Evolutionary conservation across 2,888 invertebrate genomes (phyloP).

Genomic region (Eumerus sabulonum): DNA sequence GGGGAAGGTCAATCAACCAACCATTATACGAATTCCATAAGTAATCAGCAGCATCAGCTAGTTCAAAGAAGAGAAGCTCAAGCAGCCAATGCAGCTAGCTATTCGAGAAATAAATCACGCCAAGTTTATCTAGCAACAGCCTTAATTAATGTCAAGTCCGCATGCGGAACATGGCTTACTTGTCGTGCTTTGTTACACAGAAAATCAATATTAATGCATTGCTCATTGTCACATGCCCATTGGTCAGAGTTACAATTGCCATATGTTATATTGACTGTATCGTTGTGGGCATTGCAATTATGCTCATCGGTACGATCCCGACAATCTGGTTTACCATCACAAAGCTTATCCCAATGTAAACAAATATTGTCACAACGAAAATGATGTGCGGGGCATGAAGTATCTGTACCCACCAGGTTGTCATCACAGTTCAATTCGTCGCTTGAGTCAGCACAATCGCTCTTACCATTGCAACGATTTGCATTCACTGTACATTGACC

Average conservation of each 20-base stretch:
- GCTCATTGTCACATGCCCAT: conserved; percentile 84
- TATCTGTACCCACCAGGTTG: conserved; percentile 58
- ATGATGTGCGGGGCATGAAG: conserved; percentile 69
- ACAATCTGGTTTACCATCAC: conserved; percentile 83
- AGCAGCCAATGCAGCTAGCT: no score
- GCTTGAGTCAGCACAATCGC: conserved; percentile 82
- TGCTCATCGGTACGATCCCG: conserved; percentile 81
- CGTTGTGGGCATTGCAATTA: conserved; percentile 72
- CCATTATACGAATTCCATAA: no score
- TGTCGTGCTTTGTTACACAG: no score
- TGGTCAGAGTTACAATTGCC: conserved; percentile 74
- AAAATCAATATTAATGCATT: conserved; percentile 82
- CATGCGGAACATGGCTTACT: no score
- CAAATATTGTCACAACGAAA: conserved; percentile 79
- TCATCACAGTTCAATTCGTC: conserved; percentile 82
- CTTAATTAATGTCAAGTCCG: no score
- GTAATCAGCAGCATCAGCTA: no score
- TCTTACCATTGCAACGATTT: conserved; percentile 81
- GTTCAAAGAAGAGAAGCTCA: no score
- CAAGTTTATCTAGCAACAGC: no score
- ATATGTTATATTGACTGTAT: conserved; percentile 51
- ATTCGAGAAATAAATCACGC: no score
- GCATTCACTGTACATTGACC: conserved; percentile 82
- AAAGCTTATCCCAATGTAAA: conserved; percentile 78
- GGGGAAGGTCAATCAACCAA: no score